Percentiles rank a stretch among this genome's conserved stretches.
phyloP scores from a whole-genome alignment of 2,888 invertebrate genomes.

The Nineta flava region DNA sequence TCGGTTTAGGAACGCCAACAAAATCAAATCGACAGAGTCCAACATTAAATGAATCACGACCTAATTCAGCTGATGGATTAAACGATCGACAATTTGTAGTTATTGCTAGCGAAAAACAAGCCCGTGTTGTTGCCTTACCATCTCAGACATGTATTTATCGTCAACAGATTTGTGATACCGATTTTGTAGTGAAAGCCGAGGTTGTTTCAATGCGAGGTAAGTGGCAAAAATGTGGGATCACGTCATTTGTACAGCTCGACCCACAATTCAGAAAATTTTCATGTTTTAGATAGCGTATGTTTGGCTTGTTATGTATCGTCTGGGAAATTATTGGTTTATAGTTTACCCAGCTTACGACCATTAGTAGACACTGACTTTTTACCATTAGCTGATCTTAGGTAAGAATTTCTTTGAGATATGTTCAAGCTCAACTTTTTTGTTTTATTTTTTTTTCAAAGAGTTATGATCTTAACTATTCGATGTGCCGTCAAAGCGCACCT shows the following conservation, averaged over 20 bases:
- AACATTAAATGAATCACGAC: slow-evolving; percentile 34
- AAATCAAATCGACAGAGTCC: slow-evolving; percentile 60
- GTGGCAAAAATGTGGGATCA: not conserved
- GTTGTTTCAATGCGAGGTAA: slow-evolving; percentile 81
- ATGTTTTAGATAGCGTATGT: slow-evolving; percentile 73
- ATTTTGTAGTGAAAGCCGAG: slow-evolving; percentile 89
- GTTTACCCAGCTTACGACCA: slow-evolving; percentile 87
- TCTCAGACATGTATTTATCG: slow-evolving; percentile 90
- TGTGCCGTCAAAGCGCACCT: too few relatives aligned
- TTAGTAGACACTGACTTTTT: slow-evolving; percentile 89
- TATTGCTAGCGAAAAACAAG: slow-evolving; percentile 89
- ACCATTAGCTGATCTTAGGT: slow-evolving; percentile 88
- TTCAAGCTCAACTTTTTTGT: not conserved
- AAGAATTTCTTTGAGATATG: slow-evolving; percentile 19
- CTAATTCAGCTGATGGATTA: slow-evolving; percentile 29
- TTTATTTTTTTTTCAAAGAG: not conserved
- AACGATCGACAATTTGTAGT: slow-evolving; percentile 86
- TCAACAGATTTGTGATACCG: slow-evolving; percentile 80
- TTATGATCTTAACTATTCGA: too few relatives aligned
- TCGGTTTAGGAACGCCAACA: slow-evolving; percentile 38
- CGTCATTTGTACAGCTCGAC: not conserved
- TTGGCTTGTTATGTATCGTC: slow-evolving; percentile 88
- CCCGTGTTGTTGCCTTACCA: slow-evolving; percentile 82
- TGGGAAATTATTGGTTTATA: slow-evolving; percentile 85
- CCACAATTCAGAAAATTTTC: not conserved